These are phyloP conservation scores for Poecilia wingei DNA, from an alignment of 2,797 vertebrate genomes.

Conservation along the genomic window DNA sequence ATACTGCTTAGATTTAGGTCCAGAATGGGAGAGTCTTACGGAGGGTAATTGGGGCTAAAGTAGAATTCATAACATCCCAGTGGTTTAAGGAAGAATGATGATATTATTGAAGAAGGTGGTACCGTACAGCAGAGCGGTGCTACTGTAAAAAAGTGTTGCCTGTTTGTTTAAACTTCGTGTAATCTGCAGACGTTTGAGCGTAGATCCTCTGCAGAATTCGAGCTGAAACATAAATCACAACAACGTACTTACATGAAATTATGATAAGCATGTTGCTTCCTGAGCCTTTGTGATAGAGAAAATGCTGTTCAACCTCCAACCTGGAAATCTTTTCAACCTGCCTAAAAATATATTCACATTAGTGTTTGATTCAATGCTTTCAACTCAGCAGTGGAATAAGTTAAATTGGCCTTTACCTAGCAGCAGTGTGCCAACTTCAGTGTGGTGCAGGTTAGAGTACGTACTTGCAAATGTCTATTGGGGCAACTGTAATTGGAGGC, in stretches of 20 bases:
- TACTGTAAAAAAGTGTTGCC: neutral
- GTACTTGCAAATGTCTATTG: too few relatives aligned
- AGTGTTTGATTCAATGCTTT: neutral
- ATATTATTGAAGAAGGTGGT: neutral
- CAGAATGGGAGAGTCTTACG: neutral
- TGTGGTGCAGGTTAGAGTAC: too few relatives aligned
- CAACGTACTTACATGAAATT: too few relatives aligned
- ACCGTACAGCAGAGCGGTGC: neutral
- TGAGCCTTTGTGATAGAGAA: neutral
- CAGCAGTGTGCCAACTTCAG: neutral
- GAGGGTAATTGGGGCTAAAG: neutral
- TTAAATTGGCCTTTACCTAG: neutral
- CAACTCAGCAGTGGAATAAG: neutral
- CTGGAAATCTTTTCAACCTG: neutral
- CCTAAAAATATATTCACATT: neutral
- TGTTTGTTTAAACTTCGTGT: too few relatives aligned
- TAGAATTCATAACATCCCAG: neutral
- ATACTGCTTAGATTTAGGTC: neutral
- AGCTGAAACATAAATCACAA: too few relatives aligned
- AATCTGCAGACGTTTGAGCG: too few relatives aligned
- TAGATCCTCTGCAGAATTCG: too few relatives aligned
- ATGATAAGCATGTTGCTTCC: neutral
- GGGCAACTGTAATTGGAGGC: neutral
- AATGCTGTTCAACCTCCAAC: neutral
- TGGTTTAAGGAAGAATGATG: neutral